Evolutionary conservation across 2,797 vertebrate genomes (phyloP).

Genomic region (Onychomys leucogaster): DNA sequence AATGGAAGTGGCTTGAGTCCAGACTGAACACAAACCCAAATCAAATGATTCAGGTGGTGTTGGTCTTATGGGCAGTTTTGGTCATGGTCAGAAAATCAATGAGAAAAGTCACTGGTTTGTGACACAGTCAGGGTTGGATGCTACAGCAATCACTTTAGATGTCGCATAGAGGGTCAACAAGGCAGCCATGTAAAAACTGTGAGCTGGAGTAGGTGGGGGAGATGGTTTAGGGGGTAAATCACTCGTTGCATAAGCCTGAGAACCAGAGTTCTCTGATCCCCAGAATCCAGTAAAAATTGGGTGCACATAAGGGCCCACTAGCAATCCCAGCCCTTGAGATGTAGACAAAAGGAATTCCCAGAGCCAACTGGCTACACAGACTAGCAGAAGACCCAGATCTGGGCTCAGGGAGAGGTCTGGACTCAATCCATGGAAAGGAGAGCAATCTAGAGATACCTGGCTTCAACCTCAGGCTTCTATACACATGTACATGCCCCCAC

Average conservation of each 20-base stretch:
- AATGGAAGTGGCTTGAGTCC: neutral
- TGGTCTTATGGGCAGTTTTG: neutral
- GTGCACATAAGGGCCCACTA: too few relatives aligned
- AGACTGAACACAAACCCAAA: neutral
- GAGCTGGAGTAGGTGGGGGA: rapidly evolving
- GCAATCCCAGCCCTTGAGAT: neutral
- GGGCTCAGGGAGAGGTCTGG: neutral
- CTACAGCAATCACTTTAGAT: neutral
- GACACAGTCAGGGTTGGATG: neutral
- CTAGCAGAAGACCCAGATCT: too few relatives aligned
- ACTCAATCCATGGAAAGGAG: neutral
- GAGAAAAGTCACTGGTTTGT: neutral
- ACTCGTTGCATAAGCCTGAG: neutral
- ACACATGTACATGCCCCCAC: neutral
- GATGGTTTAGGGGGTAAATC: neutral
- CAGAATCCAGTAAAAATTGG: neutral
- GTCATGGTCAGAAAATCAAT: neutral
- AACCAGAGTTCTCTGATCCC: neutral
- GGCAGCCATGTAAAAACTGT: neutral
- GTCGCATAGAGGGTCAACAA: neutral
- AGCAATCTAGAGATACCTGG: neutral
- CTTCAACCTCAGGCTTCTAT: neutral
- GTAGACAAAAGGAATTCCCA: too few relatives aligned
- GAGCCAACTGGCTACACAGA: neutral
- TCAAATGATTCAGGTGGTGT: too few relatives aligned